Evolutionary conservation across 2,888 invertebrate genomes (phyloP), one percentile per base, ranked within the genome.

Genomic region (Halocaridina rubra): DNA sequence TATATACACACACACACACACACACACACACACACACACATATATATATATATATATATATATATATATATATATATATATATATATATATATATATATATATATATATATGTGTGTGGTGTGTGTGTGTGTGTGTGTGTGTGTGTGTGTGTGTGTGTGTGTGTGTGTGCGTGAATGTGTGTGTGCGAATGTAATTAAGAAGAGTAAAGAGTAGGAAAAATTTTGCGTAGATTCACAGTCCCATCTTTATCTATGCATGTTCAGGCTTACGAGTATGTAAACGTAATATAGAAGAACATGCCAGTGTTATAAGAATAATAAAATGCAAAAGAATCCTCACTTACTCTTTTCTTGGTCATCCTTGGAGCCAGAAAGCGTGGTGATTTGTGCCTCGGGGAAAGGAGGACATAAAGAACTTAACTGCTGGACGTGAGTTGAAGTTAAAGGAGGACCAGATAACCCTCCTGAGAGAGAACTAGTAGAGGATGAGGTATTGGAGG

Each of bases 391-490:
- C 67, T 87, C 87, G 57, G 81, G 81, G 57, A 90, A 91, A 19
- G 90, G 91, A 33, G 90, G 90, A 85, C 91, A 91, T 76, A 91
- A 89, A 88, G 90, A 90, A 61, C 90, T 90, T 81, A 91, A 88
- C 74, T 91, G 91, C 85, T 89, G 89, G 30, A 91, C 90, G 81
- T 91, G 91, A 0, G 90, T 89, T 3, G 91, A 90, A 4, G 90
- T 93, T 86, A 93, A 77, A 0, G 89, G 89, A 0, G 88, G 29
- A 30, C 53, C 32, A 64, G 19, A 29, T 46, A 13, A 16, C 39
- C 82, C 29, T 57, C 77, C n/a, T 19, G 81, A 53, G 75, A 74
- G 71, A 27, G 81, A 81, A 4, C 61, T 67, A 53, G 24, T 75
- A 53, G 81, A 81, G 69, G 81, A 75, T 16, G 76, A 30, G 22